phyloP scores from a whole-genome alignment of 1,140 invertebrate species.

The Glomeris maerens region DNA sequence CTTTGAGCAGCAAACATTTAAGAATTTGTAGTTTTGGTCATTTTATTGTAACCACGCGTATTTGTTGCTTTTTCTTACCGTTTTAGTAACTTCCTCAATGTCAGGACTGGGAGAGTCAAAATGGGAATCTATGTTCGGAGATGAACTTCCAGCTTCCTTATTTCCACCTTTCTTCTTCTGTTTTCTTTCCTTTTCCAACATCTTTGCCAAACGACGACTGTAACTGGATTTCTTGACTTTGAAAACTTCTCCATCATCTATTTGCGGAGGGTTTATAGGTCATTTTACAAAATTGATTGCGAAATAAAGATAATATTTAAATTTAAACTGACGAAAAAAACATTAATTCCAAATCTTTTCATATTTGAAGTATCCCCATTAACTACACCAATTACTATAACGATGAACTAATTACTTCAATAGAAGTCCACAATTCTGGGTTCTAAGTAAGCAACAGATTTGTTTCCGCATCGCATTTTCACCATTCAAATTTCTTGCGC shows the following conservation, averaged over 20 bases:
- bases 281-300: no score
- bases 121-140: neutral
- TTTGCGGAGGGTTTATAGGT: no score
- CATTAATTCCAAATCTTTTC: conserved; percentile 68
- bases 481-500: no score
- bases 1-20: conserved; percentile 19
- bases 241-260: conserved; percentile 73
- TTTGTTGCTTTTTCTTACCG: conserved; percentile 11
- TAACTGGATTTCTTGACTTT: conserved; percentile 89
- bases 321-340: conserved; percentile 1
- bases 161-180: conserved; percentile 31
- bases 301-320: conserved; percentile 15
- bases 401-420: no score
- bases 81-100: conserved; percentile 37
- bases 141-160: conserved; percentile 42
- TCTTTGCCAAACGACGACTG: conserved; percentile 73
- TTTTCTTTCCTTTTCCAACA: conserved; percentile 62
- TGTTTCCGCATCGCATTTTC: no score
- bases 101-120: conserved; percentile 26
- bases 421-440: no score
- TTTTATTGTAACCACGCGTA: conserved; percentile 12
- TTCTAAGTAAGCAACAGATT: no score
- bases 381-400: conserved; percentile 33
- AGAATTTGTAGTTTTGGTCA: conserved; percentile 13
- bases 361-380: conserved; percentile 83